Percentiles rank a stretch among this genome's conserved stretches.
phyloP scores from a whole-genome alignment of 2,888 invertebrate species.

The Boloria selene region DNA sequence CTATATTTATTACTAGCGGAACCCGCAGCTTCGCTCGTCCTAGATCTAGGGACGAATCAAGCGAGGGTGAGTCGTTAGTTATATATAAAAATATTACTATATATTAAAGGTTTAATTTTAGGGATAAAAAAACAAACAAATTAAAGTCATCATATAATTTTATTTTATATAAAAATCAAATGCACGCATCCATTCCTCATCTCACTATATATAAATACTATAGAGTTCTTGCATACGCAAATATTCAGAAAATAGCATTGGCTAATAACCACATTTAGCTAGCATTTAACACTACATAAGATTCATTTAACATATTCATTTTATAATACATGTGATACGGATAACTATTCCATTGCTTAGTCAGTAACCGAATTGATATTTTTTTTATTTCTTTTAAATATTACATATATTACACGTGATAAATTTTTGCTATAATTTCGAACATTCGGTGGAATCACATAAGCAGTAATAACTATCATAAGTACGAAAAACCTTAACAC shows the following conservation, averaged over 20 bases:
- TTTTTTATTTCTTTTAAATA: slow-evolving; percentile 49
- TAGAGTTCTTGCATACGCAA: slow-evolving; percentile 71
- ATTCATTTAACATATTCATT: slow-evolving; percentile 68
- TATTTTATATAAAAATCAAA: slow-evolving; percentile 81
- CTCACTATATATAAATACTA: slow-evolving; percentile 78
- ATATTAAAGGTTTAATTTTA: not conserved
- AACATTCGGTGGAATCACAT: slow-evolving; percentile 71
- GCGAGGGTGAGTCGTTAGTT: too few species aligned
- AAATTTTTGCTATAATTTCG: slow-evolving; percentile 78
- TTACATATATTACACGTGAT: slow-evolving; percentile 70
- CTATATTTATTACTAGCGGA: too few species aligned
- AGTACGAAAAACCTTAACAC: slow-evolving; percentile 79
- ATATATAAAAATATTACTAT: not conserved
- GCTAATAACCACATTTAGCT: slow-evolving; percentile 79
- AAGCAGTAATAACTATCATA: slow-evolving; percentile 74
- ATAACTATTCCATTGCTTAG: slow-evolving; percentile 57
- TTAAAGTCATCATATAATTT: slow-evolving; percentile 73
- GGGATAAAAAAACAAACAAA: slow-evolving; percentile 42
- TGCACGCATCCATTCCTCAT: slow-evolving; percentile 73
- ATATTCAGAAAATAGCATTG: slow-evolving; percentile 81
- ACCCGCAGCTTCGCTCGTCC: too few species aligned
- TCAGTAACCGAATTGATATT: slow-evolving; percentile 42
- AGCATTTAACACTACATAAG: slow-evolving; percentile 73
- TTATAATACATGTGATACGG: slow-evolving; percentile 73
- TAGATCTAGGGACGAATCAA: too few species aligned